Evolutionary conservation across 2,888 invertebrate genomes (phyloP).

Genomic region (Serrognathus titanus): DNA sequence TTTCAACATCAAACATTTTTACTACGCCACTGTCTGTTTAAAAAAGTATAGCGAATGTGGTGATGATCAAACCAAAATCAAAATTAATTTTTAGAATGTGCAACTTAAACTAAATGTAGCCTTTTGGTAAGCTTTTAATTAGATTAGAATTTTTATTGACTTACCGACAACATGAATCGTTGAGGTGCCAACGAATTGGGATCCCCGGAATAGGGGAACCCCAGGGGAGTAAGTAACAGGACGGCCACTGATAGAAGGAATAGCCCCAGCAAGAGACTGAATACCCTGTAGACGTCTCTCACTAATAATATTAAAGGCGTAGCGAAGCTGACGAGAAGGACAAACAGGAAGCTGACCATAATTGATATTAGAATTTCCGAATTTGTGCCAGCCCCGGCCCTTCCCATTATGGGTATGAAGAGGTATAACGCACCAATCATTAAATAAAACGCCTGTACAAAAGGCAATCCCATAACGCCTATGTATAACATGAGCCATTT

Average conservation of each 20-base stretch:
- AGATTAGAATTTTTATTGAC: slow-evolving; percentile 21
- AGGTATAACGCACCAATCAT: slow-evolving; percentile 66
- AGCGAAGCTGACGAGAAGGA: slow-evolving; percentile 51
- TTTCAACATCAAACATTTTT: not conserved
- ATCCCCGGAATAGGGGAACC: slow-evolving; percentile 71
- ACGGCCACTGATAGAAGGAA: slow-evolving; percentile 55
- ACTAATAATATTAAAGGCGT: slow-evolving; percentile 49
- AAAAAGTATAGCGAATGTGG: too few species aligned
- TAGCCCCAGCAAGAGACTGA: slow-evolving; percentile 53
- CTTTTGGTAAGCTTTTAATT: too few species aligned
- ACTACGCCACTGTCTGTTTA: not conserved
- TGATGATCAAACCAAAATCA: too few species aligned
- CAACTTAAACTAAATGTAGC: too few species aligned
- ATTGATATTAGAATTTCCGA: slow-evolving; percentile 66
- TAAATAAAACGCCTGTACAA: slow-evolving; percentile 67
- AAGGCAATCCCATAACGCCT: slow-evolving; percentile 56
- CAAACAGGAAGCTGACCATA: slow-evolving; percentile 50
- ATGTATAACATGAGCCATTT: slow-evolving; percentile 57
- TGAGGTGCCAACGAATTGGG: slow-evolving; percentile 63
- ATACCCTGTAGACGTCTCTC: slow-evolving; percentile 51
- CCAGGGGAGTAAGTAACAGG: slow-evolving; percentile 64
- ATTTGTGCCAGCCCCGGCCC: slow-evolving; percentile 66
- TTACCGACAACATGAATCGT: slow-evolving; percentile 72
- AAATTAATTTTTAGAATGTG: too few species aligned
- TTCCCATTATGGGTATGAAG: slow-evolving; percentile 79